A percentile compares a stretch with the other conserved stretches of the same genome.
phyloP scores from a whole-genome alignment of 2,888 invertebrate genomes.

The Syrista parreyssii region DNA sequence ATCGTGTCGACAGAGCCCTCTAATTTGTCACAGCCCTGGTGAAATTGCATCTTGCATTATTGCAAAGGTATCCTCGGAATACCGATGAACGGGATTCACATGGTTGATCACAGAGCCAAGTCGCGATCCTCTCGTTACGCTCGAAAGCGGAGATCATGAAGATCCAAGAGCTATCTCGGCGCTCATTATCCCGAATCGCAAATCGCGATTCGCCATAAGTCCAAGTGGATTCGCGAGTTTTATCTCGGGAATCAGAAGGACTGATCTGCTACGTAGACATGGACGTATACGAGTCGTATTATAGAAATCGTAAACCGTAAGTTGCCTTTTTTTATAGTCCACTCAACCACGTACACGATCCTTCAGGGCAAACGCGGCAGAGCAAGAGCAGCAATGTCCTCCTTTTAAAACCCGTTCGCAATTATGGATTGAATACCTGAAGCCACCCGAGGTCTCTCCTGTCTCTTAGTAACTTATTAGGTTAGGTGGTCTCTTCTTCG shows the following conservation, averaged over 20 bases:
- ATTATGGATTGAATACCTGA: constrained; percentile 17
- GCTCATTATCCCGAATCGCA: not conserved
- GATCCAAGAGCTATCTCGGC: not conserved
- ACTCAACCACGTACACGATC: not conserved
- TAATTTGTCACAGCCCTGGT: not conserved
- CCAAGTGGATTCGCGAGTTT: not conserved
- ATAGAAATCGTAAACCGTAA: not conserved
- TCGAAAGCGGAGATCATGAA: not conserved
- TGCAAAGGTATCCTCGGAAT: not conserved
- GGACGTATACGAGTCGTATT: not conserved
- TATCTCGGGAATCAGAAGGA: not conserved
- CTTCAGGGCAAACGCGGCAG: not conserved
- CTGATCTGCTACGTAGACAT: not conserved
- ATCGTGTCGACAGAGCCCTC: not conserved
- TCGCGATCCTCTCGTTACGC: not conserved
- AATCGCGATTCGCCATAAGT: not conserved
- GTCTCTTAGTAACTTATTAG: not conserved
- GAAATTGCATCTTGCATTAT: not conserved
- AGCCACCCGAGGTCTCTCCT: constrained; percentile 12
- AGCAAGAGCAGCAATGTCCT: constrained; percentile 1
- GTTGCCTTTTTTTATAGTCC: not conserved
- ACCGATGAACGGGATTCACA: not conserved
- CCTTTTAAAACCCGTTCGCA: constrained; percentile 28
- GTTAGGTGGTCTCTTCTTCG: not conserved
- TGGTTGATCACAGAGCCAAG: not conserved